phyloP scores from a whole-genome alignment of 2,888 invertebrate genomes.

The Alcis repandata region DNA sequence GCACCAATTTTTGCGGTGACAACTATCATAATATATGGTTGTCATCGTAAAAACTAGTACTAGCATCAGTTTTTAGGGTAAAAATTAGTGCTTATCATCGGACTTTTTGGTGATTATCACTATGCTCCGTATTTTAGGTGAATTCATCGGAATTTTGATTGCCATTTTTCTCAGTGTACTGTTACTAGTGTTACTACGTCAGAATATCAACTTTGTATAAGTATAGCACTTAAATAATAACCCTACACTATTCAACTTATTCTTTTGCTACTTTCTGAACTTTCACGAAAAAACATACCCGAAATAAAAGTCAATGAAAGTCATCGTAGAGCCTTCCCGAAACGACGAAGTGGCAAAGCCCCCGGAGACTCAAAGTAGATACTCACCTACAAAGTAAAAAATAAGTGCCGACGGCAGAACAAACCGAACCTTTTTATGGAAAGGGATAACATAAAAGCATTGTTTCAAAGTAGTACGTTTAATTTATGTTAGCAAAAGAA shows the following conservation, averaged over 20 bases:
- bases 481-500: slow-evolving; percentile 16
- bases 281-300: not conserved
- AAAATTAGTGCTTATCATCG: too few relatives aligned
- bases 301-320: slow-evolving; percentile 23
- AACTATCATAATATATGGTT: too few relatives aligned
- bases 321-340: slow-evolving; percentile 16
- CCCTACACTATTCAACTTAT: not conserved
- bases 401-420: slow-evolving; percentile 25
- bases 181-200: too few relatives aligned
- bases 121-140: too few relatives aligned
- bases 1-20: too few relatives aligned
- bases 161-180: too few relatives aligned
- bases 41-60: too few relatives aligned
- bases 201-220: too few relatives aligned
- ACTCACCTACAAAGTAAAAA: slow-evolving; percentile 21
- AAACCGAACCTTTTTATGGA: slow-evolving; percentile 21
- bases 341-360: slow-evolving; percentile 18
- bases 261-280: not conserved
- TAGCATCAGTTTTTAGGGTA: too few relatives aligned
- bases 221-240: too few relatives aligned
- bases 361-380: slow-evolving; percentile 23
- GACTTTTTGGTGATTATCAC: too few relatives aligned
- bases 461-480: slow-evolving; percentile 21
- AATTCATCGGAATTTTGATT: too few relatives aligned
- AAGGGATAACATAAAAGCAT: slow-evolving; percentile 30